A percentile compares a stretch with the other conserved stretches of the same genome.
Evolutionary conservation across 2,797 vertebrate species (phyloP).

Genomic region (Rhadinocentrus ornatus): DNA sequence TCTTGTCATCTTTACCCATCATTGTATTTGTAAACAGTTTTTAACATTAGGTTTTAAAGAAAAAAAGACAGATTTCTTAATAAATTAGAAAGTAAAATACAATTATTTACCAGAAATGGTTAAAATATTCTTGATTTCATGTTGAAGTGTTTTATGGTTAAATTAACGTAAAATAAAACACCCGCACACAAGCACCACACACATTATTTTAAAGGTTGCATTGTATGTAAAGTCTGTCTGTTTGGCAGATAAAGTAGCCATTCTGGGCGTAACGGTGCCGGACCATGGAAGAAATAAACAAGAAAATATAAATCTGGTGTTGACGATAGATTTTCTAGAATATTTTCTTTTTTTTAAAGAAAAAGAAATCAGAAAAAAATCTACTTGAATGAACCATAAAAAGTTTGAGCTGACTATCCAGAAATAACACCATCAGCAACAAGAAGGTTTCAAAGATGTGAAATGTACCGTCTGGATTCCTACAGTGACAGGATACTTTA

Average conservation of each 20-base stretch:
- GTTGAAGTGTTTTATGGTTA: constrained; percentile 55
- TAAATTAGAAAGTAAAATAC: constrained; percentile 82
- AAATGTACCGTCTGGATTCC: constrained; percentile 6
- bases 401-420: not conserved
- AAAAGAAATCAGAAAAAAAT: constrained; percentile 15
- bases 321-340: not conserved
- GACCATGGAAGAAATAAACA: not conserved
- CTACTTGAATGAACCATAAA: not conserved
- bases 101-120: constrained; percentile 59
- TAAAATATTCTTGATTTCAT: constrained; percentile 49
- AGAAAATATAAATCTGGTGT: not conserved
- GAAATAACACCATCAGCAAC: constrained; percentile 35
- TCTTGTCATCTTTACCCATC: constrained; percentile 39
- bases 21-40: constrained; percentile 68
- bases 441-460: constrained; percentile 12
- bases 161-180: constrained; percentile 72
- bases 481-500: not conserved
- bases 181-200: constrained; percentile 59
- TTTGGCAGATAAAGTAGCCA: constrained; percentile 70
- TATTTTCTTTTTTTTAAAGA: constrained; percentile 1
- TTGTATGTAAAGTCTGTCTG: constrained; percentile 64
- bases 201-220: constrained; percentile 53
- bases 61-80: constrained; percentile 58
- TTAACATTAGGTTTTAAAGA: constrained; percentile 57
- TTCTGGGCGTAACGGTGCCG: constrained; percentile 25